Base-by-base conservation (phyloP, 2,797 vertebrate species). In the Buceros bicornis region DNA sequence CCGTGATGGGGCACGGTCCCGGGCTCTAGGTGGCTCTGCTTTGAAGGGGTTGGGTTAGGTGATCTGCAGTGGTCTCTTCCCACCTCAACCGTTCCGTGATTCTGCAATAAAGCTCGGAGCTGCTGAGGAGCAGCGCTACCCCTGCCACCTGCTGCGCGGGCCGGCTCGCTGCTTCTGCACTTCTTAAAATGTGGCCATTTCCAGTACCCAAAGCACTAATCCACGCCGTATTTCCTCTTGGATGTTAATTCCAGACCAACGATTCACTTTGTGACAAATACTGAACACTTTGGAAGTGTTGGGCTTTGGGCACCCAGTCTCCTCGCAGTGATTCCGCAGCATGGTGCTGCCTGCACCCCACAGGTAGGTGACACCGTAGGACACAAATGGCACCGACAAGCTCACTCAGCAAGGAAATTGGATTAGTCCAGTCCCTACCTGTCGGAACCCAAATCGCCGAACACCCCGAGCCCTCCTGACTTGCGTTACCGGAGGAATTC, bases 171-270 rank as follows among this genome's bases (percentile, higher is more conserved):
- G 33, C 33, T 33, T 33, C 33, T 33, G 33, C 19, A 6, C 35
- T 83, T 88, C 29, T 5, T 54, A 3, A 20, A 66, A 50, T 3
- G 7, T 37, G 17, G 8, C 43, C 17, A 8, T 43, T 81, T 60
- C 53, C 57, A 48, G 24, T 9, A 58, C n/a, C 8, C 35, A 16
- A 62, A 42, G 61, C 48, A 47, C 58, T 60, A 37, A 48, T 51
- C 13, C 24, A 24, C 5, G 0, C 37, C 0, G 0, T 29, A 4
- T 56, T 74, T 67, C 67, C 42, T 57, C 22, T 84, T 33, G 14
- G 24, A 71, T 70, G 35, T 31, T 62, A 28, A 87, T 58, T 62
- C 43, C 65, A 51, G 53, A 45, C 20, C 37, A 90, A 31, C 16
- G 42, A 58, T 25, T 54, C 31, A 33, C 33, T 33, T 33, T 33